phyloP scores from a whole-genome alignment of 1,140 invertebrate genomes.

The Papilio machaon region DNA sequence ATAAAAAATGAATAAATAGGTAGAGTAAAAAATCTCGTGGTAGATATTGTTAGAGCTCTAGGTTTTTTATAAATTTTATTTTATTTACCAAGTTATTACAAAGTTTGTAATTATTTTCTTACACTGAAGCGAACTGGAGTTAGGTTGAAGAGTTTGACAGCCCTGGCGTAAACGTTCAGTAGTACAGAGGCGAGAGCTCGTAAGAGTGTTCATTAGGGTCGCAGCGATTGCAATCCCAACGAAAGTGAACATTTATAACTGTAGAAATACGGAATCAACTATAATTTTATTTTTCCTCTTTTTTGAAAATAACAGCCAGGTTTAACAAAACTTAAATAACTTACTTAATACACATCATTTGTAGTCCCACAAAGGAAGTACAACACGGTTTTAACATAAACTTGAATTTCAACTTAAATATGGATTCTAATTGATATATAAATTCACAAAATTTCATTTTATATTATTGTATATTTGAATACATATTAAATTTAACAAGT shows the following conservation, averaged over 20 bases:
- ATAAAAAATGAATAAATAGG: too few relatives aligned
- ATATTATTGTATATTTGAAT: too few relatives aligned
- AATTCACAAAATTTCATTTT: too few relatives aligned
- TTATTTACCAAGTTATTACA: background rate
- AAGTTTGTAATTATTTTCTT: slow-evolving; percentile 22
- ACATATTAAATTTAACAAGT: too few relatives aligned
- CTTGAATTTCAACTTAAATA: too few relatives aligned
- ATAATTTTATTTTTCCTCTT: slow-evolving; percentile 19
- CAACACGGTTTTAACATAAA: too few relatives aligned
- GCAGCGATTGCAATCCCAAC: slow-evolving; percentile 48
- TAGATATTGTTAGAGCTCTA: too few relatives aligned
- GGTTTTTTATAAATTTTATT: background rate
- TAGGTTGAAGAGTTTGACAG: slow-evolving; percentile 17
- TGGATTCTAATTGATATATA: too few relatives aligned
- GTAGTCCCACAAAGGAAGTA: too few relatives aligned
- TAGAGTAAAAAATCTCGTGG: too few relatives aligned
- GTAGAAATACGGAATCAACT: slow-evolving; percentile 8
- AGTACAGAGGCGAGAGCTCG: slow-evolving; percentile 51
- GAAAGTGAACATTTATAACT: slow-evolving; percentile 26
- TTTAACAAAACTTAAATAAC: background rate
- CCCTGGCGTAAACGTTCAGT: slow-evolving; percentile 53
- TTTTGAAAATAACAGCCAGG: background rate
- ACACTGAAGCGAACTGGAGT: background rate
- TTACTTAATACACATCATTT: too few relatives aligned
- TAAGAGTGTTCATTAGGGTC: slow-evolving; percentile 64